phyloP scores from a whole-genome alignment of 2,888 invertebrate genomes.

The Ophion ventricosus region DNA sequence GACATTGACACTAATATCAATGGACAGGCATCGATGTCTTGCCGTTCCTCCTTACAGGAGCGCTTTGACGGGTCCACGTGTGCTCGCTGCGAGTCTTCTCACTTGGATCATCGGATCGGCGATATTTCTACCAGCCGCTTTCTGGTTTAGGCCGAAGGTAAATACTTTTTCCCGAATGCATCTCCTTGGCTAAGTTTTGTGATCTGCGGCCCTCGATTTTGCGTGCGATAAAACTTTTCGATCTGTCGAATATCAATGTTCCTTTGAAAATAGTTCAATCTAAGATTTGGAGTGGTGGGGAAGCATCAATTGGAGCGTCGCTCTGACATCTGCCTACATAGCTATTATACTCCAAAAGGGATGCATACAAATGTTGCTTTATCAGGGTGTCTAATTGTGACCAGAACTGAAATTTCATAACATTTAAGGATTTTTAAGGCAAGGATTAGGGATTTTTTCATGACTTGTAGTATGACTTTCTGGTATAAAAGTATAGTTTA shows the following conservation, averaged over 20 bases:
- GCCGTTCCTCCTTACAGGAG: conserved; percentile 85
- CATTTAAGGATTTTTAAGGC: too few relatives aligned
- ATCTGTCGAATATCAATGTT: neutral
- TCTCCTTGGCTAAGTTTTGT: neutral
- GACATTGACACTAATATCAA: conserved; percentile 86
- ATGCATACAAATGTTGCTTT: too few relatives aligned
- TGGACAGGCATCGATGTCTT: conserved; percentile 85
- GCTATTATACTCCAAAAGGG: too few relatives aligned
- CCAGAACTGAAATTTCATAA: too few relatives aligned
- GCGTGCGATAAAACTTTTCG: neutral
- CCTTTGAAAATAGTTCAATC: too few relatives aligned
- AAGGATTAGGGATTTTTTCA: too few relatives aligned
- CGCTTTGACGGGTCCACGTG: conserved; percentile 83
- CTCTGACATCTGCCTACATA: too few relatives aligned
- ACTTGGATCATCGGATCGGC: conserved; percentile 84
- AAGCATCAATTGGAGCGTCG: too few relatives aligned
- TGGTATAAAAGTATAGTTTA: too few relatives aligned
- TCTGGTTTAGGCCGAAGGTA: conserved; percentile 84
- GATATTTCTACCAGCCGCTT: conserved; percentile 84
- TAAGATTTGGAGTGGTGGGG: too few relatives aligned
- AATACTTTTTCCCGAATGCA: neutral
- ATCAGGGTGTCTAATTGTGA: too few relatives aligned
- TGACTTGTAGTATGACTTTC: too few relatives aligned
- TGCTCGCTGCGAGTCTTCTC: conserved; percentile 81
- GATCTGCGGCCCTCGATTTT: neutral